Evolutionary conservation across 2,113 vertebrate genomes (phyloP).

Genomic region (Syngnathus scovelli): DNA sequence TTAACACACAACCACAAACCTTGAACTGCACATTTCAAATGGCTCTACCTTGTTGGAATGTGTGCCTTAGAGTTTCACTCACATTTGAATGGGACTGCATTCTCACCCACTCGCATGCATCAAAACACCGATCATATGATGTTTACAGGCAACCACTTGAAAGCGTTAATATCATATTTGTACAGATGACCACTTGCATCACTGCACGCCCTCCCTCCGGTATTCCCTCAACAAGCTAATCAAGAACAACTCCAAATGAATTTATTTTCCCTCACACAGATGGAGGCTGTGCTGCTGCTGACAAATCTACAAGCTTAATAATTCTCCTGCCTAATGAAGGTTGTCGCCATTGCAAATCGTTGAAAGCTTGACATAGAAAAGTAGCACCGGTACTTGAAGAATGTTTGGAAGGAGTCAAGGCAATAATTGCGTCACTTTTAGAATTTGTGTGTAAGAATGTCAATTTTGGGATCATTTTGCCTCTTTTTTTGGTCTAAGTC

Average conservation of each 20-base stretch:
- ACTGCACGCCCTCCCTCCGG: conserved; percentile 6
- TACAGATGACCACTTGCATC: conserved; percentile 32
- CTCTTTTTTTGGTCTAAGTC: background rate
- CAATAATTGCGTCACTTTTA: background rate
- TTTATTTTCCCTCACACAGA: conserved; percentile 33
- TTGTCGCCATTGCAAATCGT: conserved; percentile 32
- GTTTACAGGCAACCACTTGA: conserved; percentile 32
- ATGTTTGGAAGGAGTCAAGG: background rate
- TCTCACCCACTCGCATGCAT: conserved; percentile 26
- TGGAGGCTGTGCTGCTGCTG: conserved; percentile 23
- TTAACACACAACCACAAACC: no score
- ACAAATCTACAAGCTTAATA: conserved; percentile 40
- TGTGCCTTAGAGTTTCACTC: background rate
- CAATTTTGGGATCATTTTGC: background rate
- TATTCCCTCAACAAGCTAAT: conserved; percentile 32
- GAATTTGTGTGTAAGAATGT: background rate
- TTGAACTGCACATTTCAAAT: no score
- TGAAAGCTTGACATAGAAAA: conserved; percentile 26
- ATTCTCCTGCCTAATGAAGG: conserved; percentile 29
- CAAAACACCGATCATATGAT: conserved; percentile 32
- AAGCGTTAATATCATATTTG: conserved; percentile 35
- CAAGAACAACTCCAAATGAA: conserved; percentile 42
- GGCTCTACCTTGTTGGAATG: no score
- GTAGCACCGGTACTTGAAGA: conserved; percentile 4
- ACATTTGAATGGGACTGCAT: background rate